Evolutionary conservation across 2,888 invertebrate genomes (phyloP), one percentile per base, ranked within the genome.

Genomic region (Cerastis leucographa): DNA sequence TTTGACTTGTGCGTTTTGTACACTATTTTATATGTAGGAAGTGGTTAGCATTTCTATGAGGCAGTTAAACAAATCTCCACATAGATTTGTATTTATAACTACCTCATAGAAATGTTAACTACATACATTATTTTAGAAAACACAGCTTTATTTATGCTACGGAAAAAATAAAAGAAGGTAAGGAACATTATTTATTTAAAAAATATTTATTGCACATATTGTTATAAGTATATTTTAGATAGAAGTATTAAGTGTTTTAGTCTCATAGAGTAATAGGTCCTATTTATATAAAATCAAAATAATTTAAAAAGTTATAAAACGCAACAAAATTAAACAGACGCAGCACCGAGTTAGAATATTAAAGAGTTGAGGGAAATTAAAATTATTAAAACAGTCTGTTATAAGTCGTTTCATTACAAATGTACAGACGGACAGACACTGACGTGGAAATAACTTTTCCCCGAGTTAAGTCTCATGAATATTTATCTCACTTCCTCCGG

Each of bases 391-490:
- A 91, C 92, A 89, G 92, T 91, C 92, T 92, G 92, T 92, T 94
- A 92, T 92, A 94, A 93, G 92, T 90, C 93, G 92, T 94, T 94
- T 94, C 94, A 94, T 95, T 94, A 95, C 94, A 94, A 95, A 94
- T 94, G 93, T 94, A 94, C 94, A 94, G 93, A 94, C 92, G 93
- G 94, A 94, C 94, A 93, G 95, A 94, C 92, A 93, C 93, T 94
- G 95, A 94, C 95, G 95, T 94, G 92, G 91, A 96, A 95, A 95
- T 95, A 96, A 96, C 94, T 96, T 96, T 94, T 92, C 92, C 77
- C 85, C 89, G 91, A 95, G 95, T 95, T 95, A 94, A 94, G 90
- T 88, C 95, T 95, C 95, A 96, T 96, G 96, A 96, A 96, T 96
- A 96, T 96, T 96, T 95, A 96, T 96, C 94, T 94, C 92, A 88